These are phyloP conservation scores for Lampris megalopsis DNA, from an alignment of 2,113 vertebrate species.

Conservation along the genomic window DNA sequence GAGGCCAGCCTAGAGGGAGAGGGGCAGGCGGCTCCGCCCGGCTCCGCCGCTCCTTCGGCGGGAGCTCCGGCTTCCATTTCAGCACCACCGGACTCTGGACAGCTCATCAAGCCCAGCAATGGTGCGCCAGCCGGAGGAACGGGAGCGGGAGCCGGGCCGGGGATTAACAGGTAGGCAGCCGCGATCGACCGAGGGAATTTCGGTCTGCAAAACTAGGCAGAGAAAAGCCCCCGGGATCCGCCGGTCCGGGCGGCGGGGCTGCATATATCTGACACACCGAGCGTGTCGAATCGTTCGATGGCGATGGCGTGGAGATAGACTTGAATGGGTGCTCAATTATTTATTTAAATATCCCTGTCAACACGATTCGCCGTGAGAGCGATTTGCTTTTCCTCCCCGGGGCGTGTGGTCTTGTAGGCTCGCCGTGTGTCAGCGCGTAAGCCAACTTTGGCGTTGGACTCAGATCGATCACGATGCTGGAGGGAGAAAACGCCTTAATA, in stretches of 20 bases:
- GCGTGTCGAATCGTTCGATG: slow-evolving; percentile 56
- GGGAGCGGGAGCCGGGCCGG: slow-evolving; percentile 77
- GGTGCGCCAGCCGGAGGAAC: slow-evolving; percentile 82
- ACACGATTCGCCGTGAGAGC: slow-evolving; percentile 57
- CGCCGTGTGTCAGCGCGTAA: no score
- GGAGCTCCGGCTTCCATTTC: slow-evolving; percentile 85
- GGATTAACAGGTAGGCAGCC: slow-evolving; percentile 86
- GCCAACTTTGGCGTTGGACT: no score
- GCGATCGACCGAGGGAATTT: slow-evolving; percentile 46
- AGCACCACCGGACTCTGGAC: slow-evolving; percentile 87
- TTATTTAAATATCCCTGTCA: slow-evolving; percentile 79
- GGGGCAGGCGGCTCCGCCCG: slow-evolving; percentile 80
- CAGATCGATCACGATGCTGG: no score
- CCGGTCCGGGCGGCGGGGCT: slow-evolving; percentile 33
- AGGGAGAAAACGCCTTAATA: no score
- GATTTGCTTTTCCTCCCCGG: slow-evolving; percentile 3
- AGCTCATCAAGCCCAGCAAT: slow-evolving; percentile 86
- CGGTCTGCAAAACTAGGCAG: slow-evolving; percentile 29
- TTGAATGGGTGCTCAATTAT: slow-evolving; percentile 76
- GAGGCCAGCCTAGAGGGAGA: slow-evolving; percentile 85
- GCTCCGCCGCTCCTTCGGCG: slow-evolving; percentile 76
- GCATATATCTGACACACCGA: slow-evolving; percentile 34
- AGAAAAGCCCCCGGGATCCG: slow-evolving; percentile 30
- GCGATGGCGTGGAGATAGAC: slow-evolving; percentile 51
- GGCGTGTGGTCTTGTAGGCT: no score